phyloP scores from a whole-genome alignment of 2,113 vertebrate species.

The Dipodomys stephensi region DNA sequence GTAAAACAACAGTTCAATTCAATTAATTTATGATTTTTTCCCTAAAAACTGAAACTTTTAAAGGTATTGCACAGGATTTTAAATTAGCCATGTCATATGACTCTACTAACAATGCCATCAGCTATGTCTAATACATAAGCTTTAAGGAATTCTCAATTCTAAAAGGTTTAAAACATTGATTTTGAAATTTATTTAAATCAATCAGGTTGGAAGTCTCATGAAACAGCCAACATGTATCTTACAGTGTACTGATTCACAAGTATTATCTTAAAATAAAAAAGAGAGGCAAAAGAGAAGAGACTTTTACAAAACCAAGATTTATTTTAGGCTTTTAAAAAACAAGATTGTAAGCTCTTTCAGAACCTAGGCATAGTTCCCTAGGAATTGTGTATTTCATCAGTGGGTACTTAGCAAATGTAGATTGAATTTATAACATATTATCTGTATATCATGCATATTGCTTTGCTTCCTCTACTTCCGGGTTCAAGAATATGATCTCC shows the following conservation, averaged over 20 bases:
- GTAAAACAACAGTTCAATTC: constrained; percentile 39
- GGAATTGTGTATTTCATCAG: constrained; percentile 8
- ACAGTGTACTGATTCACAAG: not conserved
- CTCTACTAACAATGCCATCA: constrained; percentile 19
- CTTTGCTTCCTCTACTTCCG: constrained; percentile 20
- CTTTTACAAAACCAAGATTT: not conserved
- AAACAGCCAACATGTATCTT: constrained; percentile 33
- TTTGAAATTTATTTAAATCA: constrained; percentile 37
- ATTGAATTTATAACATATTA: not conserved
- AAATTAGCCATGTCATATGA: not conserved
- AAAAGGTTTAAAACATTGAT: constrained; percentile 5
- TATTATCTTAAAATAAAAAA: not conserved
- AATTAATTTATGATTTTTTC: constrained; percentile 8
- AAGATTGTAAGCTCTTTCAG: not conserved
- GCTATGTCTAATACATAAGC: not conserved
- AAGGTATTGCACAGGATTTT: not conserved
- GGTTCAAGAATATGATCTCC: constrained; percentile 41
- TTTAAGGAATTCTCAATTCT: constrained; percentile 8
- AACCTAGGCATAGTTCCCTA: not conserved
- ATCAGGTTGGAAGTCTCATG: not conserved
- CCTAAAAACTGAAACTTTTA: constrained; percentile 15
- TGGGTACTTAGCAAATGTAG: not conserved
- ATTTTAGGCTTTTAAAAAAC: constrained; percentile 24
- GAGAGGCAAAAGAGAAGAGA: not conserved
- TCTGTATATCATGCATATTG: not conserved